Conservation (phyloP, 2,797 vertebrate genomes). For the Zalophus californianus region DNA sequence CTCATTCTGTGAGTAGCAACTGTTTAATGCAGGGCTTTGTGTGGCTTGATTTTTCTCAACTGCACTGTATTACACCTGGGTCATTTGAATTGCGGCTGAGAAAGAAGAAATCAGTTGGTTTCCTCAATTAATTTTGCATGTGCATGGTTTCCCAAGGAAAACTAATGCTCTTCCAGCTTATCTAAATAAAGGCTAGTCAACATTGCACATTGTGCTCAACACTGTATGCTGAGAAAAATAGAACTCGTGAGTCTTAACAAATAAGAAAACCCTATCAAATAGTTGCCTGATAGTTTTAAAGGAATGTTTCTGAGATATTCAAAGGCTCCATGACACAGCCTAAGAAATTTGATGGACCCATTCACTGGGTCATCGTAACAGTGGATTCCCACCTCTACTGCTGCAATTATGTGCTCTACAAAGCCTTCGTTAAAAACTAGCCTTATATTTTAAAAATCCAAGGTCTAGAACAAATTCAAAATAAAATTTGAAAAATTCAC, state of each 20-base stretch:
- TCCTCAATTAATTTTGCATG: constrained; percentile 76
- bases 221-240: constrained; percentile 53
- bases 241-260: constrained; percentile 63
- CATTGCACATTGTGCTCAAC: neutral
- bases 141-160: constrained; percentile 70
- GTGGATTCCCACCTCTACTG: neutral
- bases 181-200: constrained; percentile 67
- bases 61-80: constrained; percentile 35
- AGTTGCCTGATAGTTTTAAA: constrained; percentile 60
- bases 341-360: neutral
- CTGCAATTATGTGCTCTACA: neutral
- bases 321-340: constrained; percentile 41
- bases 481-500: neutral
- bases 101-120: constrained; percentile 42
- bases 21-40: constrained; percentile 39
- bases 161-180: constrained; percentile 49
- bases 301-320: constrained; percentile 52
- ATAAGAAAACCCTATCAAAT: constrained; percentile 61
- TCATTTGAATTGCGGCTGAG: neutral
- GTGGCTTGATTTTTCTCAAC: constrained; percentile 60
- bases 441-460: neutral
- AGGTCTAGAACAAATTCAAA: neutral
- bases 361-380: neutral
- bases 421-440: neutral
- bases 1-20: neutral